These are phyloP conservation scores for Sebastes trivittatus DNA, from an alignment of 2,797 vertebrate species.

Conservation along the genomic window DNA sequence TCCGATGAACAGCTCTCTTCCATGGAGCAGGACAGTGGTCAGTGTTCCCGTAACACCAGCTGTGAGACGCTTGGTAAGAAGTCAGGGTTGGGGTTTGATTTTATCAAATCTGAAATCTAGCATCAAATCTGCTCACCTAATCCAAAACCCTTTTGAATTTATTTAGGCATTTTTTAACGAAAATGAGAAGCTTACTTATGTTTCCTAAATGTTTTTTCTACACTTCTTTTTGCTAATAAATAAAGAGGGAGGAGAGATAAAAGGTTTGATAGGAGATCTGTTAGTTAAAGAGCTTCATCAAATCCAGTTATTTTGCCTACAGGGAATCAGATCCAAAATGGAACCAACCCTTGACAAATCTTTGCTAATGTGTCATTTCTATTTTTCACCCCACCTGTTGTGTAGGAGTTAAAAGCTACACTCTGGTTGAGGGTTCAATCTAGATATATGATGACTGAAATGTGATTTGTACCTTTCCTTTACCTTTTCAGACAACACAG, in stretches of 20 bases:
- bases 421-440: neutral
- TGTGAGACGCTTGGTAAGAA: conserved; percentile 96
- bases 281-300: neutral
- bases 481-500: conserved; percentile 76
- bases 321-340: neutral
- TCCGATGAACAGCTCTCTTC: conserved; percentile 97
- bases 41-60: conserved; percentile 98
- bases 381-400: neutral
- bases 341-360: neutral
- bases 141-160: neutral
- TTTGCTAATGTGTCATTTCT: neutral
- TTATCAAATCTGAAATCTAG: neutral
- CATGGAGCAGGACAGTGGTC: conserved; percentile 95
- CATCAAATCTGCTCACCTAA: neutral
- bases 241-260: neutral
- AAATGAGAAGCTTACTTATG: neutral
- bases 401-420: neutral
- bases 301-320: neutral
- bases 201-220: neutral
- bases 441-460: neutral
- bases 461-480: neutral
- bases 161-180: neutral
- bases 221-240: neutral
- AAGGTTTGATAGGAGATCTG: neutral
- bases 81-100: neutral